These are phyloP conservation scores for Muscicapa adusta DNA, from an alignment of 2,113 vertebrate genomes.

Conservation along the genomic window DNA sequence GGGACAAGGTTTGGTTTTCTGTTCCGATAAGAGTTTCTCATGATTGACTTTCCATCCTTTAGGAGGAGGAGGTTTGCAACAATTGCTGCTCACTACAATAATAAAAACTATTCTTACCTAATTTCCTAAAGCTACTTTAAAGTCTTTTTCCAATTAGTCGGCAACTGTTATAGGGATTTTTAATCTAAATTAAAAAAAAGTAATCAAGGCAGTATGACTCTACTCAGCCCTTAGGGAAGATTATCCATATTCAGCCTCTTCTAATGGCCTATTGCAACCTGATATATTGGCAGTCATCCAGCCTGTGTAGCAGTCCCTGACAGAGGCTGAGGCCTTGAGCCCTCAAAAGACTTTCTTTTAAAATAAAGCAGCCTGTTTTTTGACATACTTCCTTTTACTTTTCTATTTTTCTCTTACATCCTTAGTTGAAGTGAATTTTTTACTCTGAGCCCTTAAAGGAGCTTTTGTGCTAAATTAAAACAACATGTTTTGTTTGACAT, in stretches of 20 bases:
- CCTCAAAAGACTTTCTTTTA: not conserved
- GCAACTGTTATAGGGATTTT: slow-evolving; percentile 46
- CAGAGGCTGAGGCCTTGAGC: not conserved
- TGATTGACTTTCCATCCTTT: not conserved
- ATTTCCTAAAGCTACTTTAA: slow-evolving; percentile 56
- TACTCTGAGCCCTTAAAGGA: not conserved
- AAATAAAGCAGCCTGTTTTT: not conserved
- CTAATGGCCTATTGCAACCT: slow-evolving; percentile 42
- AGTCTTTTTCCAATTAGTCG: slow-evolving; percentile 58
- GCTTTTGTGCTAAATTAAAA: not conserved
- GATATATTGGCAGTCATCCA: slow-evolving; percentile 8
- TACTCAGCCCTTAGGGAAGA: slow-evolving; percentile 40
- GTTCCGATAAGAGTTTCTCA: not conserved
- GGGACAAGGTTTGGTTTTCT: not conserved
- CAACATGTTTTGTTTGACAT: not conserved
- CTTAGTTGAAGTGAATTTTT: not conserved
- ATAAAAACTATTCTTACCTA: slow-evolving; percentile 57
- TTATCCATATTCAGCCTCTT: slow-evolving; percentile 47
- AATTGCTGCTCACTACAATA: not conserved
- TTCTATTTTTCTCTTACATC: not conserved
- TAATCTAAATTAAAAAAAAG: slow-evolving; percentile 61
- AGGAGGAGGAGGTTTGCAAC: slow-evolving; percentile 2
- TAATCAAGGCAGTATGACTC: slow-evolving; percentile 55
- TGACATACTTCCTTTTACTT: not conserved
- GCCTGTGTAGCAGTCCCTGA: not conserved